These are phyloP conservation scores for Gymnocephalus cernua DNA, from an alignment of 2,113 vertebrate species.

Conservation along the genomic window DNA sequence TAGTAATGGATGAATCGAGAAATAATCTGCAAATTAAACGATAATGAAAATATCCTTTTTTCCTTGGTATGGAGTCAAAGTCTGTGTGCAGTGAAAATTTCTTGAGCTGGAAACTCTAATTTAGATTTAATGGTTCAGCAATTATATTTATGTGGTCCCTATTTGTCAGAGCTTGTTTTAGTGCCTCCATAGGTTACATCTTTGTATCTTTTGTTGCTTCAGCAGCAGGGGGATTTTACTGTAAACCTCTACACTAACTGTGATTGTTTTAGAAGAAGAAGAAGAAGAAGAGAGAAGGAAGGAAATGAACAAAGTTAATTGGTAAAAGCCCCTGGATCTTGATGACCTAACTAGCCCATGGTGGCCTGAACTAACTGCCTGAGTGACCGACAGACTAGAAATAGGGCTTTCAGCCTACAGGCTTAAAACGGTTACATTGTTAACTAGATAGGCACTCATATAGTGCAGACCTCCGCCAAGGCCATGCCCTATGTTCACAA, in stretches of 20 bases:
- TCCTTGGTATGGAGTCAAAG: not conserved
- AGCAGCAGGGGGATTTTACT: not conserved
- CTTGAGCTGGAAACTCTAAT: not conserved
- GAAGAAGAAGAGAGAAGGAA: not conserved
- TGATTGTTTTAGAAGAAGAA: not conserved
- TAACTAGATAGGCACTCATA: too few species aligned
- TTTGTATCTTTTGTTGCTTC: not conserved
- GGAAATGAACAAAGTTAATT: not conserved
- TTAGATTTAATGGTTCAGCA: not conserved
- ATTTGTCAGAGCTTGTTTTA: slow-evolving; percentile 6
- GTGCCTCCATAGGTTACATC: not conserved
- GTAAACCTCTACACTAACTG: not conserved
- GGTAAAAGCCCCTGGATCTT: not conserved
- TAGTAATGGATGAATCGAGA: too few species aligned
- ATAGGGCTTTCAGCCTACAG: not conserved
- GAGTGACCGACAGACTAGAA: not conserved
- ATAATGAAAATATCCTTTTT: not conserved
- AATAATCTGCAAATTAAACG: not conserved
- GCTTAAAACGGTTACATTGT: not conserved
- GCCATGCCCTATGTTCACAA: too few species aligned
- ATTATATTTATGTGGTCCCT: not conserved
- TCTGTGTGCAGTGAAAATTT: not conserved
- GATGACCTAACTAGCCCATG: not conserved
- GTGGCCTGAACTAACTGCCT: not conserved
- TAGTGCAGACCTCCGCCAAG: too few species aligned